phyloP scores from a whole-genome alignment of 53 echinoderm and acorn worm species.

The Luidia sarsii region DNA sequence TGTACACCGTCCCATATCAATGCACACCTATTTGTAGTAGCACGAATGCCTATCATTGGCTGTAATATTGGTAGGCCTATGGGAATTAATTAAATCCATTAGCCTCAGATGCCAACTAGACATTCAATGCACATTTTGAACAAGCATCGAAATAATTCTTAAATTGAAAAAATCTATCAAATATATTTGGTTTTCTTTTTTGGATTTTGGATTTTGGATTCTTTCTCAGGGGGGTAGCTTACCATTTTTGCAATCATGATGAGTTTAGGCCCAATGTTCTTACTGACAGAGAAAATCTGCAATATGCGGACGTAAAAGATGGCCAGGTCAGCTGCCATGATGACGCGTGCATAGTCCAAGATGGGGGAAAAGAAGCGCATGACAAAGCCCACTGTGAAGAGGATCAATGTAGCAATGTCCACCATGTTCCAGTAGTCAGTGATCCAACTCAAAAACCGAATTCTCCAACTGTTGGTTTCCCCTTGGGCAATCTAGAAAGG shows the following conservation, averaged over 20 bases:
- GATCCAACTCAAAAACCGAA: constrained; percentile 73
- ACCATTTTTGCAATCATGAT: constrained; percentile 99
- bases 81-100: too few relatives aligned
- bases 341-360: constrained; percentile 64
- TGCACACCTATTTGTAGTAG: too few relatives aligned
- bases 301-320: constrained; percentile 87
- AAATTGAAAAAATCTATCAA: too few relatives aligned
- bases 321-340: constrained; percentile 78
- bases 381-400: constrained; percentile 63
- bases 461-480: constrained; percentile 72
- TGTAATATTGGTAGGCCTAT: too few relatives aligned
- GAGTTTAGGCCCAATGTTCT: constrained; percentile 93
- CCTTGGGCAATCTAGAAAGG: constrained; percentile 81
- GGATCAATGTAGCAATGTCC: constrained; percentile 72
- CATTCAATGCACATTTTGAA: too few relatives aligned
- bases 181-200: too few relatives aligned
- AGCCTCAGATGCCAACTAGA: too few relatives aligned
- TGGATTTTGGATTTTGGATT: too few relatives aligned
- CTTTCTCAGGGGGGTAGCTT: not conserved
- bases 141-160: too few relatives aligned
- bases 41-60: too few relatives aligned
- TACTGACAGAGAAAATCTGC: constrained; percentile 88
- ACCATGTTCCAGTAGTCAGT: constrained; percentile 93
- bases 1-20: too few relatives aligned
- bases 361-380: constrained; percentile 52